Percentiles rank a stretch among this genome's conserved stretches.
These are phyloP conservation scores for Drosophila ustulata DNA, from an alignment of 2,888 invertebrate species.

Conservation along the genomic window DNA sequence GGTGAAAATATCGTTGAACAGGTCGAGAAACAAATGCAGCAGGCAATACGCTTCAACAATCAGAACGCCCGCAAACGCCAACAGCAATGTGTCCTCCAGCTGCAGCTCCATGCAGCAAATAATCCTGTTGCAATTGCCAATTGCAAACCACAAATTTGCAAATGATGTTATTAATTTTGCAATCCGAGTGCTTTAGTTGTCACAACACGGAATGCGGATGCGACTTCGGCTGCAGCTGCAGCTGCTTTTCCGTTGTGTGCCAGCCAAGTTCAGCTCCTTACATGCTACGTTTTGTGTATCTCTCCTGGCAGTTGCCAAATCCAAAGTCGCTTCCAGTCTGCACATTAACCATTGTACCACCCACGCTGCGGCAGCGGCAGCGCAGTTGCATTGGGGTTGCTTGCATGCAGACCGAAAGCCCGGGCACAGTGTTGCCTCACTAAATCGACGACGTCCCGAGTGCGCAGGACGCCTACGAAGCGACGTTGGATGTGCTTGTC, in stretches of 20 bases:
- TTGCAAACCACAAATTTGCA: neutral
- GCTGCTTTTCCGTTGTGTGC: conserved; percentile 26
- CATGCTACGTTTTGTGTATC: conserved; percentile 39
- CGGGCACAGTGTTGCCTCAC: conserved; percentile 41
- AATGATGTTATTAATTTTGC: neutral
- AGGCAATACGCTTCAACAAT: conserved; percentile 35
- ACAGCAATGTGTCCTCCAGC: conserved; percentile 32
- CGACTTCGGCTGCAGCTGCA: conserved; percentile 29
- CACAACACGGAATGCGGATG: conserved; percentile 27
- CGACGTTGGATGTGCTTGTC: no score
- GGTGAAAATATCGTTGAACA: conserved; percentile 19
- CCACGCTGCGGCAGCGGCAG: conserved; percentile 34
- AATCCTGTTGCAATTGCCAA: neutral
- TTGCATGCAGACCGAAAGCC: conserved; percentile 39
- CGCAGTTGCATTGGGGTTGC: conserved; percentile 54
- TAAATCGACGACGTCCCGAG: conserved; percentile 11
- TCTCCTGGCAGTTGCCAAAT: conserved; percentile 28
- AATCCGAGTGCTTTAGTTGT: conserved; percentile 16
- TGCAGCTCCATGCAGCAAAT: conserved; percentile 37
- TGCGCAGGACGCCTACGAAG: conserved; percentile 54
- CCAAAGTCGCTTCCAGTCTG: conserved; percentile 64
- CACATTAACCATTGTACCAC: conserved; percentile 42
- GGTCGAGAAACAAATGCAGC: conserved; percentile 18
- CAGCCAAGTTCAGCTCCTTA: neutral
- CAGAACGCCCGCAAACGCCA: conserved; percentile 32